Percentiles rank a stretch among this genome's conserved stretches.
These are phyloP conservation scores for Drosophila heteroneura DNA, from an alignment of 2,888 invertebrate genomes.

Conservation along the genomic window DNA sequence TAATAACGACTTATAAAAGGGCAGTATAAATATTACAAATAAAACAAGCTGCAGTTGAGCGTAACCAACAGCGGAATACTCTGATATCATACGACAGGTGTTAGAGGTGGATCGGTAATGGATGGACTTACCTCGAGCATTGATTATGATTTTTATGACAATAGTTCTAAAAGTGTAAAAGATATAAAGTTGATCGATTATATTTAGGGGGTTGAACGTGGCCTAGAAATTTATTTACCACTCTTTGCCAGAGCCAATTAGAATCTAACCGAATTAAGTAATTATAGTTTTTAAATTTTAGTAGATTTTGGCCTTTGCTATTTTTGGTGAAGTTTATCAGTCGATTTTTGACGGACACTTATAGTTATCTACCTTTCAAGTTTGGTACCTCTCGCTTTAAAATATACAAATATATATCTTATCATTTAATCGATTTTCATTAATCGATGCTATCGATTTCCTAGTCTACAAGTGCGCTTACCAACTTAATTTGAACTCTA, in stretches of 20 bases:
- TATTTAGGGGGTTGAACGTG: background rate
- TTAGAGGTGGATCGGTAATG: background rate
- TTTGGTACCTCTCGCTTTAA: background rate
- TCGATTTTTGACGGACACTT: background rate
- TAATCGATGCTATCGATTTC: background rate
- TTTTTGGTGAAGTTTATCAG: background rate
- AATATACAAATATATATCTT: background rate
- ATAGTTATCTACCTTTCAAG: background rate
- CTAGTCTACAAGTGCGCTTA: background rate
- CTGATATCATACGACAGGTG: background rate
- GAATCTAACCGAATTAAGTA: background rate
- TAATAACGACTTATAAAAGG: slow-evolving; percentile 34
- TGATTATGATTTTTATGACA: background rate
- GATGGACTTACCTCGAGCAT: background rate
- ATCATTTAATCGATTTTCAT: background rate
- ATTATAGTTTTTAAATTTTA: background rate
- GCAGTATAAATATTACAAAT: slow-evolving; percentile 11
- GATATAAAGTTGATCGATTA: background rate
- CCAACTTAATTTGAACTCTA: background rate
- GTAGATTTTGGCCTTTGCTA: background rate
- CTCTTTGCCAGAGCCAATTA: background rate
- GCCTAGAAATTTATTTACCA: background rate
- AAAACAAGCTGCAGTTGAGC: background rate
- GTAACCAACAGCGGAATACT: background rate
- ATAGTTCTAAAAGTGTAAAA: background rate